Percentiles rank a stretch among this genome's conserved stretches.
These are phyloP conservation scores for Acromyrmex charruanus DNA, from an alignment of 1,140 invertebrate species.

Conservation along the genomic window DNA sequence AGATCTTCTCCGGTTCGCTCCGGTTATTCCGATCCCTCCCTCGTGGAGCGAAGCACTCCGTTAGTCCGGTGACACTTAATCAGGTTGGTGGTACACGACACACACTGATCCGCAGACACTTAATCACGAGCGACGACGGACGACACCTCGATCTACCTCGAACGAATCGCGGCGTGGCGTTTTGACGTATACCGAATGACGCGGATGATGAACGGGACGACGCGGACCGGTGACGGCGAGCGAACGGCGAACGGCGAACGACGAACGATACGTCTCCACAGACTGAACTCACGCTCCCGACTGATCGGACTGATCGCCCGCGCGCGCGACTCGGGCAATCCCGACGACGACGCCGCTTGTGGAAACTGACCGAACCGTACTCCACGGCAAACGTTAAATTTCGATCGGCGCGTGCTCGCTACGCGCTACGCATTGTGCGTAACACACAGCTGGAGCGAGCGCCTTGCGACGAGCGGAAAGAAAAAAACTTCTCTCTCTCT, in stretches of 20 bases:
- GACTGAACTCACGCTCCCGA: constrained; percentile 76
- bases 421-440: not conserved
- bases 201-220: not conserved
- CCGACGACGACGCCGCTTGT: constrained; percentile 58
- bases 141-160: not conserved
- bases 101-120: constrained; percentile 28
- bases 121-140: constrained; percentile 8
- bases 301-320: constrained; percentile 74
- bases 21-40: not conserved
- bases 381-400: constrained; percentile 57
- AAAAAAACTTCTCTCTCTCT: not conserved
- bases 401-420: constrained; percentile 61
- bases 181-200: constrained; percentile 60
- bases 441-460: not conserved
- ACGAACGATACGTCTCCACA: constrained; percentile 54
- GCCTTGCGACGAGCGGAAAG: not conserved
- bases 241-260: not conserved
- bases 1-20: not conserved
- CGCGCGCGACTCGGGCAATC: not conserved
- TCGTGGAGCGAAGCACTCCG: constrained; percentile 35
- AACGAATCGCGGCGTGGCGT: constrained; percentile 14
- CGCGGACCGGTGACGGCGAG: not conserved
- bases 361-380: constrained; percentile 63
- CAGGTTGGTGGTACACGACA: constrained; percentile 51
- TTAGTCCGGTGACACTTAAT: constrained; percentile 50